These are phyloP conservation scores for Gryon sp. DNA, from an alignment of 1,140 invertebrate species.

Conservation along the genomic window DNA sequence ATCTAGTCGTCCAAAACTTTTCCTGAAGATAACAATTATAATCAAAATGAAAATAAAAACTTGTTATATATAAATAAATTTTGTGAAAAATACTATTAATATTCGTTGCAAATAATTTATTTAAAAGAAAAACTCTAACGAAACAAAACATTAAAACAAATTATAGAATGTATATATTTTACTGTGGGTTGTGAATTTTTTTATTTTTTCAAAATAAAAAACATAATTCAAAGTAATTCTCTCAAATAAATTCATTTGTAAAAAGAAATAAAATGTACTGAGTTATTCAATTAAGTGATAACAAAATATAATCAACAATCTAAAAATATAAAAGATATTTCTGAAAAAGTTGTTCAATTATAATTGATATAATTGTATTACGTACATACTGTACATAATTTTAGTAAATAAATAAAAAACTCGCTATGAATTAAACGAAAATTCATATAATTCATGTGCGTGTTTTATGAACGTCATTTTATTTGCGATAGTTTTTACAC, in stretches of 20 bases:
- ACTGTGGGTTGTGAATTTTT: too few relatives aligned
- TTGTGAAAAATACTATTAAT: constrained; percentile 34
- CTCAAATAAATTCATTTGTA: too few relatives aligned
- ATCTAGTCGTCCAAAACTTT: constrained; percentile 69
- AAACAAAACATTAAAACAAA: background rate
- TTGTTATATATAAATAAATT: constrained; percentile 52
- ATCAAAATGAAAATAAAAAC: constrained; percentile 14
- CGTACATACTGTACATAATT: background rate
- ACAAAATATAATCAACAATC: background rate
- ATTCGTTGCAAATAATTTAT: constrained; percentile 30
- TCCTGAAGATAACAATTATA: constrained; percentile 31
- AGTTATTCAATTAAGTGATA: too few relatives aligned
- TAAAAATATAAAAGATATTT: too few relatives aligned
- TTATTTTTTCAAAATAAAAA: too few relatives aligned
- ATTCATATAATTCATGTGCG: constrained; percentile 9
- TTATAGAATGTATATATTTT: constrained; percentile 26
- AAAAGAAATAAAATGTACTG: too few relatives aligned
- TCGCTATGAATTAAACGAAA: background rate
- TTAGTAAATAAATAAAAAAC: too few relatives aligned
- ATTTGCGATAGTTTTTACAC: constrained; percentile 65
- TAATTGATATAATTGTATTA: constrained; percentile 1
- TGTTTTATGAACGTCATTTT: constrained; percentile 66
- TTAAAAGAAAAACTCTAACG: constrained; percentile 9
- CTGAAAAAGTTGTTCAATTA: background rate
- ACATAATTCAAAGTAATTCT: too few relatives aligned